phyloP scores from a whole-genome alignment of 1,140 invertebrate species.

The Heliconius melpomene region DNA sequence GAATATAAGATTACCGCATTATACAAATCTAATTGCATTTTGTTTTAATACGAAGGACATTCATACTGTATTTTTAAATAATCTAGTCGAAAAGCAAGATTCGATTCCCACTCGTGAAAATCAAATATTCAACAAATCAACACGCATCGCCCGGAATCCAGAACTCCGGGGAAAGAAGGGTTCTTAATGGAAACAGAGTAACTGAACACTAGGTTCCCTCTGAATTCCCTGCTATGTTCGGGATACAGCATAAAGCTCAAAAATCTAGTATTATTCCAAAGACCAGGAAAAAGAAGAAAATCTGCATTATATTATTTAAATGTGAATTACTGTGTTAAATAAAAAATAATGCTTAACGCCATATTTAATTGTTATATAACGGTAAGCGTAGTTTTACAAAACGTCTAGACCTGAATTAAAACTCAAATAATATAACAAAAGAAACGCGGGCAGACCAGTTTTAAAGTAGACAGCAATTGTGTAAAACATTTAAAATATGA shows the following conservation, averaged over 20 bases:
- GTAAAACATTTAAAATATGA: constrained; percentile 33
- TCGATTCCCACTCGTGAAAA: no score
- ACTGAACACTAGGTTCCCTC: no score
- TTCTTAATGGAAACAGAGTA: no score
- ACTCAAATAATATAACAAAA: constrained; percentile 26
- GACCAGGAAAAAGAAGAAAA: not conserved
- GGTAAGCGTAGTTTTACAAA: constrained; percentile 13
- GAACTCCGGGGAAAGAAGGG: no score
- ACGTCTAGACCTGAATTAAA: constrained; percentile 5
- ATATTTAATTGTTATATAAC: not conserved
- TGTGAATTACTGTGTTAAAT: not conserved
- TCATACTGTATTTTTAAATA: not conserved
- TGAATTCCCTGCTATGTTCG: no score
- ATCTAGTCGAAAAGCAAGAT: no score
- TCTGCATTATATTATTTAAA: not conserved
- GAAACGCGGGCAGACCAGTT: constrained; percentile 25
- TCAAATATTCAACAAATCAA: no score
- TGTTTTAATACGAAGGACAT: constrained; percentile 14
- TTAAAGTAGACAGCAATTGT: constrained; percentile 18
- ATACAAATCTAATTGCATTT: constrained; percentile 17
- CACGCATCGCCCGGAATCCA: no score
- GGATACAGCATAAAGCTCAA: no score
- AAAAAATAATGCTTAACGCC: not conserved
- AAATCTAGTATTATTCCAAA: not conserved
- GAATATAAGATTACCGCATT: constrained; percentile 47